A percentile compares a stretch with the other conserved stretches of the same genome.
phyloP scores from a whole-genome alignment of 2,113 vertebrate genomes.

The Oenanthe melanoleuca region DNA sequence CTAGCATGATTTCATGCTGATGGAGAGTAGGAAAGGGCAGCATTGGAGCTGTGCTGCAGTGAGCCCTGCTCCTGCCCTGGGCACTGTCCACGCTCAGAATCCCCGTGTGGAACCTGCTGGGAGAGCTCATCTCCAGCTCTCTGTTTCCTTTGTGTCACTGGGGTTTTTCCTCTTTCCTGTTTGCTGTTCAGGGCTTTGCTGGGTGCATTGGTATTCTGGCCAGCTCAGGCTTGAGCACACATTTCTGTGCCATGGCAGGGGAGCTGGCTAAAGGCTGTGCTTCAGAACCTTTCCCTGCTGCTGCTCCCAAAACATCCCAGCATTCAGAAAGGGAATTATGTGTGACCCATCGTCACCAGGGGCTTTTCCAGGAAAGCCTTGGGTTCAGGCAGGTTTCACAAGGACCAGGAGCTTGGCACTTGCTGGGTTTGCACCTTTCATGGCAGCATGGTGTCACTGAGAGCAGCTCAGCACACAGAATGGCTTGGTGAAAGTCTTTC shows the following conservation, averaged over 20 bases:
- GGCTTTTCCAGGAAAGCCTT: background rate
- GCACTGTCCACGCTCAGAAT: background rate
- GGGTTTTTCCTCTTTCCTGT: background rate
- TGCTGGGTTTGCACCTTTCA: background rate
- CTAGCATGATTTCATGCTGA: too few species aligned
- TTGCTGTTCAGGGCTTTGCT: background rate
- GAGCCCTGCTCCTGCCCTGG: background rate
- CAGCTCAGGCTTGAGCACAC: background rate
- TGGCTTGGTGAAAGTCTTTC: rapidly evolving
- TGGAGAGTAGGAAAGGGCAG: background rate
- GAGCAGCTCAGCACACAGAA: background rate
- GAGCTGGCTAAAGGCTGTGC: background rate
- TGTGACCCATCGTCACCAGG: background rate
- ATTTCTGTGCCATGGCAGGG: background rate
- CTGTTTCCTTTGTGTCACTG: background rate
- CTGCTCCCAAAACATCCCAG: background rate
- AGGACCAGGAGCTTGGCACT: rapidly evolving
- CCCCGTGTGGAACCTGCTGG: background rate
- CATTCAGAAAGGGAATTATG: background rate
- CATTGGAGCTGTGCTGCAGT: background rate
- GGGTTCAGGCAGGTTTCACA: rapidly evolving
- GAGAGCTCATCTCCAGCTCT: background rate
- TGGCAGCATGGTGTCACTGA: background rate
- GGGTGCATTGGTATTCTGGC: conserved; percentile 41
- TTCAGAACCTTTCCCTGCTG: background rate